These are phyloP conservation scores for Cantharis rustica DNA, from an alignment of 2,888 invertebrate genomes.

Conservation along the genomic window DNA sequence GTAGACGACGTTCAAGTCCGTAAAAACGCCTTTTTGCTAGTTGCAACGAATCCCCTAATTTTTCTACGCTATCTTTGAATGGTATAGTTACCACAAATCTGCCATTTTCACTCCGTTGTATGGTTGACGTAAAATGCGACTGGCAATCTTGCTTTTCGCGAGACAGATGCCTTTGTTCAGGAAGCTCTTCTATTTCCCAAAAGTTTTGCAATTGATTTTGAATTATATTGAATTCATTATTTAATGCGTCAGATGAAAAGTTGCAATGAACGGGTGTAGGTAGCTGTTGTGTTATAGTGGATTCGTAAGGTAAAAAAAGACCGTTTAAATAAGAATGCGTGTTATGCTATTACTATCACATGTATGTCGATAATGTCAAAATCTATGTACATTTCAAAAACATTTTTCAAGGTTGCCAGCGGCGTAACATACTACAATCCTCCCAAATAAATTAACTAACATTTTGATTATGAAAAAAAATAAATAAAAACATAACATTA, in stretches of 20 bases:
- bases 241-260: not conserved
- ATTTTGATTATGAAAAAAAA: no score
- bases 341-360: no score
- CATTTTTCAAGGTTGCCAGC: no score
- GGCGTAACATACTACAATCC: no score
- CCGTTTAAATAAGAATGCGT: no score
- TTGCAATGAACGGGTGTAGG: no score
- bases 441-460: no score
- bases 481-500: no score
- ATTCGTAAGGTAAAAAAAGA: no score
- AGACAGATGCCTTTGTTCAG: not conserved
- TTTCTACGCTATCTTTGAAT: not conserved
- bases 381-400: no score
- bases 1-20: not conserved
- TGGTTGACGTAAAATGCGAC: not conserved
- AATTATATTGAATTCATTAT: not conserved
- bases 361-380: no score
- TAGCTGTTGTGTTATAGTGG: no score
- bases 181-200: constrained; percentile 4
- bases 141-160: not conserved
- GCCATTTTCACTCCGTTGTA: not conserved
- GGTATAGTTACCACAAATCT: not conserved
- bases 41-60: not conserved
- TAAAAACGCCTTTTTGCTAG: not conserved
- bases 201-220: not conserved